Conservation (phyloP, 1,140 invertebrate species). For the Agrilus planipennis region DNA sequence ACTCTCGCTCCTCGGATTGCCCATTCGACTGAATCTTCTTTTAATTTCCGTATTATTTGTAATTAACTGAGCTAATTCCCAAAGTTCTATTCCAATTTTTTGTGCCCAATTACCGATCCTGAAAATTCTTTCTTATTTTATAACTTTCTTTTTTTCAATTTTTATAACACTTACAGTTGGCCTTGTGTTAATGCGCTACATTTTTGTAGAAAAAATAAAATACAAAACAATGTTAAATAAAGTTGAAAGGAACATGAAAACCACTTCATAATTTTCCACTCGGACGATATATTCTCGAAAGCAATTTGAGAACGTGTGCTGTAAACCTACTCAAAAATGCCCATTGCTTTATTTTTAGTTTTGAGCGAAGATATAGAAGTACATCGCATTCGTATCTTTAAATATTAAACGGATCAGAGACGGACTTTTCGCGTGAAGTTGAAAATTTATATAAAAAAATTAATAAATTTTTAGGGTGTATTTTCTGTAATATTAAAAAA, state of each 20-base stretch:
- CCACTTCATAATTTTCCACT: too few species aligned
- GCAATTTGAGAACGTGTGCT: too few species aligned
- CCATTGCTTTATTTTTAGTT: too few species aligned
- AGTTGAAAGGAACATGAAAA: too few species aligned
- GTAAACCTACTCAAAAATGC: too few species aligned
- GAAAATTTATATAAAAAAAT: too few species aligned
- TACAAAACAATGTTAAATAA: not conserved
- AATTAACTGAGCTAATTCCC: conserved; percentile 23
- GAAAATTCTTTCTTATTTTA: conserved; percentile 1
- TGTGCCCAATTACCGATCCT: conserved; percentile 30
- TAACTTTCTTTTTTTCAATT: conserved; percentile 1
- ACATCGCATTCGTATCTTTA: too few species aligned
- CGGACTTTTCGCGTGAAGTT: too few species aligned
- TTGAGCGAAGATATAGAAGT: too few species aligned
- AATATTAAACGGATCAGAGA: too few species aligned
- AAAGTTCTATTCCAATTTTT: conserved; percentile 25
- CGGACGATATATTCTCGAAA: too few species aligned
- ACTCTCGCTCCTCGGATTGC: not conserved
- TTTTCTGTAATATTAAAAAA: conserved; percentile 37
- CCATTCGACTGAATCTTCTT: conserved; percentile 17
- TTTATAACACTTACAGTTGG: conserved; percentile 7
- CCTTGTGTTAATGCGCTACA: conserved; percentile 3
- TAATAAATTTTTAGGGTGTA: too few species aligned
- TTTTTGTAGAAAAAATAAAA: conserved; percentile 1
- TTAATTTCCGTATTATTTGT: conserved; percentile 28